These are phyloP conservation scores for Ichneumoninae sp. DNA, from an alignment of 2,888 invertebrate genomes.

Conservation along the genomic window DNA sequence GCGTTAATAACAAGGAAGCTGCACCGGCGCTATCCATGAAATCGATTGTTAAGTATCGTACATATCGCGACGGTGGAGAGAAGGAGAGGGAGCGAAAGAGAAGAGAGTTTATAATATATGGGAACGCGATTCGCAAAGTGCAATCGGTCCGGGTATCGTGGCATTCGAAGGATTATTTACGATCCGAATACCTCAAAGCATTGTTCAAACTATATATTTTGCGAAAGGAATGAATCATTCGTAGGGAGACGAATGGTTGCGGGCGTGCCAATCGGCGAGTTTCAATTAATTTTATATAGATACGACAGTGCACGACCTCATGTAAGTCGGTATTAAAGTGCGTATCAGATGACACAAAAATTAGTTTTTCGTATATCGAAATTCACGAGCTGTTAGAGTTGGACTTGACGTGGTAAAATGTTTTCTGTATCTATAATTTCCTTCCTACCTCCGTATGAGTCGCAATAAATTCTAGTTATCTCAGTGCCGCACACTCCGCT, in stretches of 20 bases:
- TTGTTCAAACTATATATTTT: conserved; percentile 49
- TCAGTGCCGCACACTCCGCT: background rate
- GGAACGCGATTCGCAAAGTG: conserved; percentile 53
- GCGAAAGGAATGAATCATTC: conserved; percentile 35
- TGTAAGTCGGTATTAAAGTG: background rate
- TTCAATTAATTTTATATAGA: conserved; percentile 24
- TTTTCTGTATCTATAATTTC: background rate
- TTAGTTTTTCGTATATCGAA: background rate
- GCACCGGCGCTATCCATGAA: conserved; percentile 51
- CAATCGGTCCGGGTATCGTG: conserved; percentile 46
- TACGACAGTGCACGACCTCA: background rate
- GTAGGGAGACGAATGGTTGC: background rate
- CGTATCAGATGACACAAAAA: background rate
- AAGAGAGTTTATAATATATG: conserved; percentile 46
- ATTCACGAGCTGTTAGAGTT: background rate
- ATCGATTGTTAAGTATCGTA: conserved; percentile 60
- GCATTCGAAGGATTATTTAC: conserved; percentile 58
- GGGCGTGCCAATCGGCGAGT: conserved; percentile 8
- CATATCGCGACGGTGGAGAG: conserved; percentile 10
- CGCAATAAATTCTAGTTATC: background rate
- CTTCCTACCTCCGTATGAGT: background rate
- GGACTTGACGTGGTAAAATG: background rate
- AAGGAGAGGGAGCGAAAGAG: conserved; percentile 17
- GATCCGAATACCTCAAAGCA: conserved; percentile 36
- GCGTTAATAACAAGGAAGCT: conserved; percentile 64